These are phyloP conservation scores for Vulpes vulpes DNA, from an alignment of 2,113 vertebrate species.

Conservation along the genomic window DNA sequence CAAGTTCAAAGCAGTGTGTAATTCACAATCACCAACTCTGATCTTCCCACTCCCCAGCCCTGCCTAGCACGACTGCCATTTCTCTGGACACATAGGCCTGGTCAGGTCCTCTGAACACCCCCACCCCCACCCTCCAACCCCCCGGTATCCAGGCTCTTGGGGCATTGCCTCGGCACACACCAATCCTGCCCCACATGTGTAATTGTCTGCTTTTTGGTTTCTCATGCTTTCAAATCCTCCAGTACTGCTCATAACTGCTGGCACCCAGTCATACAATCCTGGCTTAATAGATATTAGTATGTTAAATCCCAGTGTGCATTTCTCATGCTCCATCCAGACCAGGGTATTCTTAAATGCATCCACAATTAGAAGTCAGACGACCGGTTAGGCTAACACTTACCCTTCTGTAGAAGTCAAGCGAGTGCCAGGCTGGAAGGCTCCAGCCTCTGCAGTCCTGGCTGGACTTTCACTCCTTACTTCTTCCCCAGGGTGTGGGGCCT, in stretches of 20 bases:
- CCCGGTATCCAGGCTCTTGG: neutral
- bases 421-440: accelerated
- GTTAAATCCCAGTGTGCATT: neutral
- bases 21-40: neutral
- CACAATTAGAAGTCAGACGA: neutral
- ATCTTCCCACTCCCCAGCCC: neutral
- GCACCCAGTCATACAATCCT: neutral
- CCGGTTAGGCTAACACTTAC: constrained; percentile 46
- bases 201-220: neutral
- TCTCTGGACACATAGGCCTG: neutral
- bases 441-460: neutral
- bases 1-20: neutral
- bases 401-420: neutral
- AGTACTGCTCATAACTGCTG: neutral
- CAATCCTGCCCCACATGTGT: accelerated
- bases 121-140: no score
- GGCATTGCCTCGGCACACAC: neutral
- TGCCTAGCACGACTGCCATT: neutral
- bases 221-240: neutral
- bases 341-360: neutral
- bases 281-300: neutral
- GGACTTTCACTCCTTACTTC: neutral
- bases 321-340: neutral
- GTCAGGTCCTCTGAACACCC: neutral
- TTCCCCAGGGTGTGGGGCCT: neutral